These are phyloP conservation scores for Notamacropus eugenii DNA, from an alignment of 2,797 vertebrate species.

Conservation along the genomic window DNA sequence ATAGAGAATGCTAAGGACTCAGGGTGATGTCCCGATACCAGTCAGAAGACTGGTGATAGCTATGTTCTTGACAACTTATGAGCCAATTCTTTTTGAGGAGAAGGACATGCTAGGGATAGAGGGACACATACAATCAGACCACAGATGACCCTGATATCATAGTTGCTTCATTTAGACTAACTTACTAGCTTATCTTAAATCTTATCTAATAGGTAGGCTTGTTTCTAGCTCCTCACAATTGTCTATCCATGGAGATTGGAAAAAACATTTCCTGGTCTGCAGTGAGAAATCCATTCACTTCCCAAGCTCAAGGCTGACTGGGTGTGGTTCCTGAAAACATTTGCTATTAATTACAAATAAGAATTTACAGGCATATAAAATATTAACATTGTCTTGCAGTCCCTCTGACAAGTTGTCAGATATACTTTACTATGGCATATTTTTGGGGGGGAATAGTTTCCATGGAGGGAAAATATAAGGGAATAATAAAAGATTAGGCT, in stretches of 20 bases:
- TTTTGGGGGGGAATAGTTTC: neutral
- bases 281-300: neutral
- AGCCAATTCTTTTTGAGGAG: neutral
- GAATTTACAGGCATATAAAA: neutral
- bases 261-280: neutral
- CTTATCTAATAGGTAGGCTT: neutral
- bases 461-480: neutral
- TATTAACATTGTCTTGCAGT: neutral
- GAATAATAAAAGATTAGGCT: neutral
- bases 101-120: neutral
- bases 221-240: neutral
- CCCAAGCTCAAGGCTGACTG: neutral
- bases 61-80: neutral
- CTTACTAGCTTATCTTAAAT: neutral
- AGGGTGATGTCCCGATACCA: neutral
- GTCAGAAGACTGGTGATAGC: neutral
- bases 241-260: neutral
- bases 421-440: neutral
- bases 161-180: neutral
- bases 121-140: neutral
- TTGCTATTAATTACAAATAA: neutral
- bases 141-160: neutral
- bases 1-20: neutral
- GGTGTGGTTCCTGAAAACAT: neutral
- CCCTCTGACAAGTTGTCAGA: neutral